Evolutionary conservation across 2,888 invertebrate species (phyloP), one percentile per base, ranked within the genome.

Genomic region (Lingula anatina): DNA sequence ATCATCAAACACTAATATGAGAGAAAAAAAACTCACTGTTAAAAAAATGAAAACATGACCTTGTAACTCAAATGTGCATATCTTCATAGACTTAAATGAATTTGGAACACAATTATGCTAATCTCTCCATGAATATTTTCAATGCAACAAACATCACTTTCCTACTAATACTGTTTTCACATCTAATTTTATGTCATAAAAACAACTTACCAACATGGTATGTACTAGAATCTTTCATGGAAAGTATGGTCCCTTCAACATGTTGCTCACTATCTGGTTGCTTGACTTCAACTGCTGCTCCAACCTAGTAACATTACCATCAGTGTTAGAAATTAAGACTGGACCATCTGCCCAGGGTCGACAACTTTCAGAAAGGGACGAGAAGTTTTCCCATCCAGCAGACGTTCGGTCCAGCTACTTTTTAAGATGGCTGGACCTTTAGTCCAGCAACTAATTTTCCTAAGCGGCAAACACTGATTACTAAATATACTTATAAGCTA

Each of bases 211-310:
- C 89, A 70, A 99, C 97, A 59, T 95, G 95, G 71, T 99, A 97
- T 71, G 90, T 90, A 73, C 95, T 95, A 70, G 89, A 89, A 77
- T 99, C 97, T 73, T 93, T 94, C 69, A 99, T 88, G 78, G 93
- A 92, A 20, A 86, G 88, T 42, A 97, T 89, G 2, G 87, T 86
- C 35, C 89, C 95, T 75, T 93, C 92, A 49, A 88, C 83, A 64
- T 83, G 85, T 60, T 90, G 89, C 68, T 67, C 66, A 87, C 64
- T 89, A 60, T 93, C 91, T 24, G 88, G 86, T 75, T 90, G 90
- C 64, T 88, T 89, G 0, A 90, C 90, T 77, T 94, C 91, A 4
- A 96, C 90, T 3, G 84, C 83, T 59, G 87, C 87, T 20, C 95
- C 93, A 58, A 80, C 71, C 75, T 81, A 54, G 37, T 66, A 37